These are phyloP conservation scores for Solen grandis DNA, from an alignment of 1,140 invertebrate genomes.

Conservation along the genomic window DNA sequence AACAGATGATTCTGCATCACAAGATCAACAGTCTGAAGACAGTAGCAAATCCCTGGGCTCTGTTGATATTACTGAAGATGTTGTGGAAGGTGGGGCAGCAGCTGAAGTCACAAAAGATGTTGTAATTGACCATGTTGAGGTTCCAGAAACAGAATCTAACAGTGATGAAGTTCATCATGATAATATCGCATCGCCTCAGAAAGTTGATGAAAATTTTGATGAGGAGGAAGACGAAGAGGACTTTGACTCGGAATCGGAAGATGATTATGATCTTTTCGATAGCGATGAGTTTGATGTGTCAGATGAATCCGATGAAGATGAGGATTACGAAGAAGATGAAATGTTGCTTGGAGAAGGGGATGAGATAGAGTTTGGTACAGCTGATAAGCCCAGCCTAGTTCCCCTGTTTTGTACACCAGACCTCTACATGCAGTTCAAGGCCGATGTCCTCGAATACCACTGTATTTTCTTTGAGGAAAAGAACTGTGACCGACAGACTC, in stretches of 20 bases:
- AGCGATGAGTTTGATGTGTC: not conserved
- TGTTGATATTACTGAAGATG: too few species aligned
- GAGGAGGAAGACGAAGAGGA: conserved; percentile 27
- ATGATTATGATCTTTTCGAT: conserved; percentile 12
- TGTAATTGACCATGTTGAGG: too few species aligned
- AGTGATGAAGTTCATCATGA: too few species aligned
- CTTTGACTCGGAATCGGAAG: not conserved
- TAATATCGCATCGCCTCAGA: too few species aligned
- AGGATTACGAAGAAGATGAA: not conserved
- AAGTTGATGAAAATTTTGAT: conserved; percentile 37
- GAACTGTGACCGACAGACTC: conserved; percentile 74
- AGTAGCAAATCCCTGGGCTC: too few species aligned
- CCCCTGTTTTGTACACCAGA: conserved; percentile 61
- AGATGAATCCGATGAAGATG: not conserved
- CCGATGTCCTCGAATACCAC: conserved; percentile 88
- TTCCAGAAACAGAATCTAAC: too few species aligned
- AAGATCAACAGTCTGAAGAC: too few species aligned
- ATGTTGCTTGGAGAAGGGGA: not conserved
- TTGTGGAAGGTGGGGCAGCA: too few species aligned
- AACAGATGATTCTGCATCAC: too few species aligned
- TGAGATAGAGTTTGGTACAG: not conserved
- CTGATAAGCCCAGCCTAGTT: conserved; percentile 29
- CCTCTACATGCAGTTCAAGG: conserved; percentile 82
- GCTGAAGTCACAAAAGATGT: too few species aligned
- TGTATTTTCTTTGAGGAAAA: conserved; percentile 84